Evolutionary conservation across 2,797 vertebrate species (phyloP).

Genomic region (Anomalospiza imberbis): DNA sequence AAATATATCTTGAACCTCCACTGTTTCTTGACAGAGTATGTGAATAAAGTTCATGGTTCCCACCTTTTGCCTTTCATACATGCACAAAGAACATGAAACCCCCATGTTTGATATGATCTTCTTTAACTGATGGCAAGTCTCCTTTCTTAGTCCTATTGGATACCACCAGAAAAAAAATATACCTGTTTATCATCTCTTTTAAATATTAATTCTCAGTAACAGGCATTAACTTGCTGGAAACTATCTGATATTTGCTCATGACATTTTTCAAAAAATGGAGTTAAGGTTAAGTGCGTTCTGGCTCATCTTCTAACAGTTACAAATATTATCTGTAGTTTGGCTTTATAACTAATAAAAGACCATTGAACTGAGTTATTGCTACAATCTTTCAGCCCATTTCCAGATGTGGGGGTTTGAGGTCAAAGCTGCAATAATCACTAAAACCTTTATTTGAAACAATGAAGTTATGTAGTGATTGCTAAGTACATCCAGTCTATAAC

Average conservation of each 20-base stretch:
- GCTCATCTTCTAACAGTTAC: background rate
- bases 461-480: background rate
- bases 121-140: background rate
- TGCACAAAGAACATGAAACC: fast-evolving
- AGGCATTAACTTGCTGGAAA: background rate
- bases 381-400: background rate
- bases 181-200: background rate
- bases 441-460: background rate
- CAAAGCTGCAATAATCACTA: background rate
- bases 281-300: background rate
- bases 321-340: background rate
- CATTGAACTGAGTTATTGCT: background rate
- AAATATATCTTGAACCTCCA: background rate
- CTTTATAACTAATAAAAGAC: background rate
- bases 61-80: background rate
- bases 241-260: fast-evolving
- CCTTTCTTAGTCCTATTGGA: background rate
- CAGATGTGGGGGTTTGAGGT: background rate
- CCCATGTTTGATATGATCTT: fast-evolving
- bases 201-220: background rate
- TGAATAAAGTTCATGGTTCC: background rate
- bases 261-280: background rate
- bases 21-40: background rate
- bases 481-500: background rate
- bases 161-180: background rate